These are phyloP conservation scores for Calyptomena viridis DNA, from an alignment of 2,113 vertebrate species.

Conservation along the genomic window DNA sequence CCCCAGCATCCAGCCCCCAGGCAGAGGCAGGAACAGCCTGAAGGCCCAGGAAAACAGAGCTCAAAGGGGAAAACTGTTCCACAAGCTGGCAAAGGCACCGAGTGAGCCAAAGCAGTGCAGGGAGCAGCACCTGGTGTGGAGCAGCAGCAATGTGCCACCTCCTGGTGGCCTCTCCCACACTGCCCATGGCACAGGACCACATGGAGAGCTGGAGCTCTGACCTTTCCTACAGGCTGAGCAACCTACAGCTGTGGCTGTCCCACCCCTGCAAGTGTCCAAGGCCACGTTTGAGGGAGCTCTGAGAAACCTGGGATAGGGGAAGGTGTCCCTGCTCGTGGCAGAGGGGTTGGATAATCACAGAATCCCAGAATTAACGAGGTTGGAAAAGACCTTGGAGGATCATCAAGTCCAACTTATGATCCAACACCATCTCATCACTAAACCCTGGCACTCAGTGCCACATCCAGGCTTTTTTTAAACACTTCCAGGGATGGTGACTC, in stretches of 20 bases:
- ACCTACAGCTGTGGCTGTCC: background rate
- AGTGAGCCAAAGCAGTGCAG: background rate
- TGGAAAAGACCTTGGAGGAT: too few species aligned
- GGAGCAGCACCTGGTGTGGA: background rate
- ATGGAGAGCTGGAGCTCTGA: background rate
- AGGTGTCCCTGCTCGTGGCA: background rate
- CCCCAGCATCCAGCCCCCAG: background rate
- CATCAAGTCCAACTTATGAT: too few species aligned
- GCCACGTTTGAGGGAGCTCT: rapidly evolving
- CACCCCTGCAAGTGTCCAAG: background rate
- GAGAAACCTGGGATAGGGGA: background rate
- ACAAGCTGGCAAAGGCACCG: background rate
- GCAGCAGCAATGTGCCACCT: background rate
- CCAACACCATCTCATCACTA: too few species aligned
- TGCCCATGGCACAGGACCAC: background rate
- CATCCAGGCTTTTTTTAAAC: too few species aligned
- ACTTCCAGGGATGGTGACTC: too few species aligned
- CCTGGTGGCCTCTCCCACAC: background rate
- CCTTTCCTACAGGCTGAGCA: background rate
- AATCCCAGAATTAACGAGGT: too few species aligned
- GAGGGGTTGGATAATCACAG: background rate
- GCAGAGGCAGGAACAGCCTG: background rate
- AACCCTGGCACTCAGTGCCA: too few species aligned
- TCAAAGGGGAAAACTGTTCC: background rate
- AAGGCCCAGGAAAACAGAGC: background rate